phyloP scores from a whole-genome alignment of 1,140 invertebrate genomes.

The Caenorhabditis remanei region DNA sequence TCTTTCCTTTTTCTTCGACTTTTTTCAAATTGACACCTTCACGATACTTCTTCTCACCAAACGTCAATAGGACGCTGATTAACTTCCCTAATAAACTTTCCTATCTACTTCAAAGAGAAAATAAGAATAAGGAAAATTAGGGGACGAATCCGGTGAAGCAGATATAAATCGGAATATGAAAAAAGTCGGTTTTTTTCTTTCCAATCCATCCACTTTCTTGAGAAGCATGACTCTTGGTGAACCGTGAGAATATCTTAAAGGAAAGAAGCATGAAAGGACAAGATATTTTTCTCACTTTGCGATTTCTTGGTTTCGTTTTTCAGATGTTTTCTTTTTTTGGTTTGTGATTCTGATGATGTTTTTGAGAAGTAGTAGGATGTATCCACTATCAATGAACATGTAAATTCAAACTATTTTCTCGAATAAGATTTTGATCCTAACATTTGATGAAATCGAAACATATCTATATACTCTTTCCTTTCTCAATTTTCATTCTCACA shows the following conservation, averaged over 20 bases:
- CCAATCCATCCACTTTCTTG: background rate
- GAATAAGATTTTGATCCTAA: too few relatives aligned
- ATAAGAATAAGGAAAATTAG: background rate
- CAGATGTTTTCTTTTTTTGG: background rate
- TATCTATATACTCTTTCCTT: background rate
- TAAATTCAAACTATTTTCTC: too few relatives aligned
- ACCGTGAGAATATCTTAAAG: background rate
- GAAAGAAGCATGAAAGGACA: background rate
- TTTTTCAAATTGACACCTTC: background rate
- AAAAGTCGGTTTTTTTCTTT: background rate
- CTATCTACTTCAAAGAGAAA: background rate
- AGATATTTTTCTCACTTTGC: background rate
- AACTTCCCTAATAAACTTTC: background rate
- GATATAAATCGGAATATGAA: background rate
- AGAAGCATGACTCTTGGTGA: slow-evolving; percentile 21
- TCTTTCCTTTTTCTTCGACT: too few relatives aligned
- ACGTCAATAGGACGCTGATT: slow-evolving; percentile 5
- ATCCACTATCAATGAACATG: too few relatives aligned
- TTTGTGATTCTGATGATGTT: too few relatives aligned
- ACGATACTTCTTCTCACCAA: background rate
- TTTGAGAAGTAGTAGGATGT: too few relatives aligned
- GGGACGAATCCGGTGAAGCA: background rate
- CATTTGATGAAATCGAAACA: background rate
- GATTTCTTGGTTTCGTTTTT: background rate
- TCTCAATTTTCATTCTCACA: too few relatives aligned